These are phyloP conservation scores for Nerophis ophidion DNA, from an alignment of 2,113 vertebrate species.

Conservation along the genomic window DNA sequence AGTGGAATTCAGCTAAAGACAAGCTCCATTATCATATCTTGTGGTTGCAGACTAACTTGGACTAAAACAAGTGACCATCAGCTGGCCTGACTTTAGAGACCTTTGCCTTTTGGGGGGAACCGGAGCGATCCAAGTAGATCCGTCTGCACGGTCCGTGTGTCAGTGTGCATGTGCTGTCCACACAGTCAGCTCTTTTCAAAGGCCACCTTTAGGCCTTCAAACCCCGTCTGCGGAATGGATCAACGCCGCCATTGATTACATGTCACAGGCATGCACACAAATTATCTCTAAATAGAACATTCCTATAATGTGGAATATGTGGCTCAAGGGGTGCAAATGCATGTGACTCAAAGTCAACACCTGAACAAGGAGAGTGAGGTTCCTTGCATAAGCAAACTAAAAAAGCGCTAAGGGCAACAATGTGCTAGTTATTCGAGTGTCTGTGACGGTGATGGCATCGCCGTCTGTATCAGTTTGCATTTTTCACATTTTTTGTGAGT, in stretches of 20 bases:
- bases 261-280: not conserved
- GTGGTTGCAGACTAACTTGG: slow-evolving; percentile 1
- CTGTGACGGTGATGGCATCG: not conserved
- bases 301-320: slow-evolving; percentile 2
- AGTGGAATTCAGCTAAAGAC: not conserved
- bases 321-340: slow-evolving; percentile 11
- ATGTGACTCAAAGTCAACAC: not conserved
- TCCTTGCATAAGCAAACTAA: slow-evolving; percentile 3
- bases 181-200: slow-evolving; percentile 30
- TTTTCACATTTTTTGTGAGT: slow-evolving; percentile 27
- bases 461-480: no score
- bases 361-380: not conserved
- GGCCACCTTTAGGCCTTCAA: not conserved
- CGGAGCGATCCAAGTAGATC: slow-evolving; percentile 23
- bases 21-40: slow-evolving; percentile 8
- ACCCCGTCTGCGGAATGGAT: slow-evolving; percentile 25
- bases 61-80: slow-evolving; percentile 4
- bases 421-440: slow-evolving; percentile 33
- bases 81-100: slow-evolving; percentile 3
- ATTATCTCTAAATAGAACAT: slow-evolving; percentile 1
- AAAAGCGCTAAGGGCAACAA: not conserved
- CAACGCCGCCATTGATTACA: slow-evolving; percentile 24
- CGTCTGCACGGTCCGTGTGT: slow-evolving; percentile 22
- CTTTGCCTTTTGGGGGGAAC: slow-evolving; percentile 25
- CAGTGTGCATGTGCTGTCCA: slow-evolving; percentile 21